phyloP scores from a whole-genome alignment of 2,888 invertebrate species.

The Eupithecia exiguata region DNA sequence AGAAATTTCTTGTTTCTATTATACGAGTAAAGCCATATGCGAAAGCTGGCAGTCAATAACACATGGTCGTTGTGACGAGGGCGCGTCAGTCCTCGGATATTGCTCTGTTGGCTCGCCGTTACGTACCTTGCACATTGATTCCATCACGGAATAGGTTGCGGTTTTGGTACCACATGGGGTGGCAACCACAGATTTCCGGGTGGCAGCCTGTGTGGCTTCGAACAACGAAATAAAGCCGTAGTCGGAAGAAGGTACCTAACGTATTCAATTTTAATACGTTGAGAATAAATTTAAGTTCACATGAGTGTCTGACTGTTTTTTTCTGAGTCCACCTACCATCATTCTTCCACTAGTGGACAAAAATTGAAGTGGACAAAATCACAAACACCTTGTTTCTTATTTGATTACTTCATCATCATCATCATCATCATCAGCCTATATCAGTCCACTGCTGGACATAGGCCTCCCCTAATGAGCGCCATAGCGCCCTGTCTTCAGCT shows the following conservation, averaged over 20 bases:
- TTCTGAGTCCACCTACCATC: too few species aligned
- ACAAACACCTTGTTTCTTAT: too few species aligned
- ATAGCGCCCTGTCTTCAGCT: too few species aligned
- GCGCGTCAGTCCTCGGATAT: slow-evolving; percentile 14
- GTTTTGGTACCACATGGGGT: neutral
- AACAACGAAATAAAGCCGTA: neutral
- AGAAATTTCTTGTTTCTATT: neutral
- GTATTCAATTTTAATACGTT: too few species aligned
- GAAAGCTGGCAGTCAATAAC: slow-evolving; percentile 13
- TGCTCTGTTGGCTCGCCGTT: slow-evolving; percentile 18
- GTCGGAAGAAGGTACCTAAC: neutral
- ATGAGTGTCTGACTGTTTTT: too few species aligned
- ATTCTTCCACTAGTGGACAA: too few species aligned
- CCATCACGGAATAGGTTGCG: neutral
- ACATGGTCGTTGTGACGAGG: slow-evolving; percentile 21
- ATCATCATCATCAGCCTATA: too few species aligned
- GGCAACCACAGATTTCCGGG: neutral
- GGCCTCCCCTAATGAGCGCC: too few species aligned
- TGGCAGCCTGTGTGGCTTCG: neutral
- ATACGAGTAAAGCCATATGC: neutral
- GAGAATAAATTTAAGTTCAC: too few species aligned
- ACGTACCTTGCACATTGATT: slow-evolving; percentile 16
- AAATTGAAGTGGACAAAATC: too few species aligned
- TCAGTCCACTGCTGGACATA: too few species aligned
- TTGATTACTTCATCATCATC: too few species aligned